These are phyloP conservation scores for Gallinago media DNA, from an alignment of 2,113 vertebrate species.

Conservation along the genomic window DNA sequence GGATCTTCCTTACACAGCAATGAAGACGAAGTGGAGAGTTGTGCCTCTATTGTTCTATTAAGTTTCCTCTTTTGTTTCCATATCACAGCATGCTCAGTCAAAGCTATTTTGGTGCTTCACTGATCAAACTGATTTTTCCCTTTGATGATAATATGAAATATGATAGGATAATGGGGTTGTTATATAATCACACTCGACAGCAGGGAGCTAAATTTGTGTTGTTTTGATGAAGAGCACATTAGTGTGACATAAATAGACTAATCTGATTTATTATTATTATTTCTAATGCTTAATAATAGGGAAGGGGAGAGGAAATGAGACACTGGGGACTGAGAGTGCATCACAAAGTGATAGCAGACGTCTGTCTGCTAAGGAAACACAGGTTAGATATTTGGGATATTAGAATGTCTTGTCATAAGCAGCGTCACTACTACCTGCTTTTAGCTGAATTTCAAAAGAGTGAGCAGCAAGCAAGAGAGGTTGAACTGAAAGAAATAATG, in stretches of 20 bases:
- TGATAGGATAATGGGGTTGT: slow-evolving; percentile 58
- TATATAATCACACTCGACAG: slow-evolving; percentile 68
- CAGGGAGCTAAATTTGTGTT: slow-evolving; percentile 71
- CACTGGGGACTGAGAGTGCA: slow-evolving; percentile 41
- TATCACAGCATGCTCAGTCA: slow-evolving; percentile 52
- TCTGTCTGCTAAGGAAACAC: not conserved
- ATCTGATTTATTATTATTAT: slow-evolving; percentile 74
- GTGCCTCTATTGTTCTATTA: slow-evolving; percentile 6
- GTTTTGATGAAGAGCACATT: slow-evolving; percentile 68
- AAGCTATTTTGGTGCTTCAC: slow-evolving; percentile 65
- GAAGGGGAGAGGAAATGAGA: slow-evolving; percentile 46
- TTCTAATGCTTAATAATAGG: slow-evolving; percentile 68
- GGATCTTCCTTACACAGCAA: not conserved
- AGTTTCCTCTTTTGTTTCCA: slow-evolving; percentile 28
- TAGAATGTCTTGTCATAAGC: not conserved
- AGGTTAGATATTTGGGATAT: not conserved
- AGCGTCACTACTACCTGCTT: not conserved
- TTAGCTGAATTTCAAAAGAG: not conserved
- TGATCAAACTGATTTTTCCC: slow-evolving; percentile 65
- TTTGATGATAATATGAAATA: slow-evolving; percentile 69
- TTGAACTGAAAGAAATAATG: not conserved
- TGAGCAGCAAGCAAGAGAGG: fast-evolving
- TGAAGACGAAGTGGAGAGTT: not conserved
- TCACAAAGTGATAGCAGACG: slow-evolving; percentile 28
- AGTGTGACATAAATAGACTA: slow-evolving; percentile 69